phyloP scores from a whole-genome alignment of 35 echinoderm and acorn worm genomes.

The Eucidaris tribuloides region DNA sequence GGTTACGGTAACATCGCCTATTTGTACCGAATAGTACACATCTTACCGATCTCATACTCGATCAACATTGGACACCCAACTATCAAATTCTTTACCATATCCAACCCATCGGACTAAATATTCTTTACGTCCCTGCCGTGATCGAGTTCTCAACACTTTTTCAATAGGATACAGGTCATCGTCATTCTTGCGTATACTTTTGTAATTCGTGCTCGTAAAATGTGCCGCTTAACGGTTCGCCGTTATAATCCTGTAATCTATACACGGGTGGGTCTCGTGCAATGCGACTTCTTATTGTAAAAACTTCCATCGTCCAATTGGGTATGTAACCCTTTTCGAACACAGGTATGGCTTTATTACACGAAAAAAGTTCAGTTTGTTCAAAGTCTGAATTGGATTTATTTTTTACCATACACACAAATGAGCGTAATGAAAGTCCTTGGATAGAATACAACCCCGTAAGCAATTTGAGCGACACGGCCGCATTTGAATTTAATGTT shows the following conservation, averaged over 20 bases:
- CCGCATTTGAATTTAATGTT: constrained; percentile 32
- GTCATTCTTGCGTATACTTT: background rate
- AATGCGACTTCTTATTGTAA: too few species aligned
- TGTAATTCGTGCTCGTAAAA: background rate
- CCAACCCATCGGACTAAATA: too few species aligned
- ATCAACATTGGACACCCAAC: too few species aligned
- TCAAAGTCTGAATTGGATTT: constrained; percentile 62
- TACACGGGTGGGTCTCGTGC: background rate
- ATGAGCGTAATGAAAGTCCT: constrained; percentile 22
- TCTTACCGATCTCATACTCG: too few species aligned
- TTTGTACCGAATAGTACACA: too few species aligned
- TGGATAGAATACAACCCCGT: constrained; percentile 43
- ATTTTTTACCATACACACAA: constrained; percentile 38
- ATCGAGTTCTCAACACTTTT: background rate
- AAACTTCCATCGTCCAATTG: constrained; percentile 13
- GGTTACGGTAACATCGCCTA: too few species aligned
- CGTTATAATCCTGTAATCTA: background rate
- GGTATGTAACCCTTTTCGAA: background rate
- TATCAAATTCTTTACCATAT: too few species aligned
- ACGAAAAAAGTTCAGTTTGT: too few species aligned
- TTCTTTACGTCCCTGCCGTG: too few species aligned
- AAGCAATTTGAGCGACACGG: constrained; percentile 29
- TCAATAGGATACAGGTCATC: background rate
- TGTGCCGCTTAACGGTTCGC: background rate
- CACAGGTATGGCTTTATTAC: too few species aligned